Base-by-base conservation (phyloP, 2,888 invertebrate species). In the Erebia palarica region DNA sequence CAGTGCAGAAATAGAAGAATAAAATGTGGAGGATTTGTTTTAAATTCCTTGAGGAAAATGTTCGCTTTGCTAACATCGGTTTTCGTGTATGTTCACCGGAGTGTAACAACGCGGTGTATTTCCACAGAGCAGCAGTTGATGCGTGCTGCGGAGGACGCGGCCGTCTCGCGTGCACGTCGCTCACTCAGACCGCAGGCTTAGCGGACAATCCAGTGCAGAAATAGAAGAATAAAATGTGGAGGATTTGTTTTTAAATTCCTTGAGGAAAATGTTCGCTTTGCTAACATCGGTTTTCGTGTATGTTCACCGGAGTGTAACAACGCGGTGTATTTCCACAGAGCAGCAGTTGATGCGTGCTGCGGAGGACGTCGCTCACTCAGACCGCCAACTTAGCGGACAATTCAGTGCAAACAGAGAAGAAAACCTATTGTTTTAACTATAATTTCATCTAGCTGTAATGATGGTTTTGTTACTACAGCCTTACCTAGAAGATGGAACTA, bases 361-460 rank as follows among this genome's bases (percentile, higher is more conserved):
- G 74, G 69, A 76, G 78, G 78, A 79, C 81, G 68, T 82, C 87
- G 84, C 80, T 87, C 87, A 86, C 75, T 72, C 77, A 77, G 76
- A 73, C 78, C 75, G 71, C 77, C n/a, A n/a, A n/a, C 75, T 77
- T 74, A 74, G 68, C 66, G 76, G 75, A 80, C 72, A 63, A 16
- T 78, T 70, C 70, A 55, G 16, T 11, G 66, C 73, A 74, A 59
- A 75, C 64, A 16, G 16, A 8, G 8, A 44, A 14, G 49, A 63
- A 59, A 1, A 36, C 0, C n/a, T 16, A 44, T 42, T 53, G 21
- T 42, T 53, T 51, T 64, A 16, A 42, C 21, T 63, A 16, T 13
- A 7, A 36, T 65, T 36, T 42, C 13, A 49, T 14, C 49, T 14
- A 49, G 49, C 4, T 0, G 8, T 14, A 3, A 49, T 49, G 14